Evolutionary conservation across 2,113 vertebrate genomes (phyloP).

Genomic region (Setophaga petechia): DNA sequence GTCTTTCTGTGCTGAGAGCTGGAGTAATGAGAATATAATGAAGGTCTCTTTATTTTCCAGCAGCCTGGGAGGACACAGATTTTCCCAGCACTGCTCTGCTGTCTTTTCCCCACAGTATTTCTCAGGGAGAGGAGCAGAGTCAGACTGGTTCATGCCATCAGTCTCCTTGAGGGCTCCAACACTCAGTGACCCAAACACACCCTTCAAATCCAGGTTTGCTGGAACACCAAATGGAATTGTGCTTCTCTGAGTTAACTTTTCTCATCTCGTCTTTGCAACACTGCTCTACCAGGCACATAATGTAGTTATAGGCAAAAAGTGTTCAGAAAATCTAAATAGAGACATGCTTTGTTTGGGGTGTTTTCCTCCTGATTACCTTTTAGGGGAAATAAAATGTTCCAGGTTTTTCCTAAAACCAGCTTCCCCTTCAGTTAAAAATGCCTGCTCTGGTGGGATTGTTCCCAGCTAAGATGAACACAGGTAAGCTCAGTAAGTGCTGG

Average conservation of each 20-base stretch:
- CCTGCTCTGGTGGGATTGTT: background rate
- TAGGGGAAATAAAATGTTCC: background rate
- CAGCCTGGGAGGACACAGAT: constrained; percentile 34
- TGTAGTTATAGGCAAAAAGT: background rate
- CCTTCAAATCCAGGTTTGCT: constrained; percentile 52
- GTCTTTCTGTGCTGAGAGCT: constrained; percentile 25
- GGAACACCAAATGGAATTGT: background rate
- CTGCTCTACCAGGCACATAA: background rate
- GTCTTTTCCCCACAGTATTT: constrained; percentile 62
- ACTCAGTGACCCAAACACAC: constrained; percentile 61
- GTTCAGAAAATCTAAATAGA: background rate
- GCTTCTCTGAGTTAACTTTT: background rate
- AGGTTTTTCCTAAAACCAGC: background rate
- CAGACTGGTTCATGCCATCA: constrained; percentile 45
- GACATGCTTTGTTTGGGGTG: background rate
- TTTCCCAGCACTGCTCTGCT: constrained; percentile 16
- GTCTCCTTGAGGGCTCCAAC: constrained; percentile 55
- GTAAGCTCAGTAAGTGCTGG: background rate
- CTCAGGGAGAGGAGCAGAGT: constrained; percentile 68
- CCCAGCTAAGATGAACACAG: background rate
- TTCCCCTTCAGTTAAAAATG: background rate
- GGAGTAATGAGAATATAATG: constrained; percentile 48
- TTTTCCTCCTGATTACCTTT: background rate
- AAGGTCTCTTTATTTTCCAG: constrained; percentile 72
- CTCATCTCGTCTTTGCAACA: background rate